These are phyloP conservation scores for Amorpha juglandis DNA, from an alignment of 2,888 invertebrate genomes.

Conservation along the genomic window DNA sequence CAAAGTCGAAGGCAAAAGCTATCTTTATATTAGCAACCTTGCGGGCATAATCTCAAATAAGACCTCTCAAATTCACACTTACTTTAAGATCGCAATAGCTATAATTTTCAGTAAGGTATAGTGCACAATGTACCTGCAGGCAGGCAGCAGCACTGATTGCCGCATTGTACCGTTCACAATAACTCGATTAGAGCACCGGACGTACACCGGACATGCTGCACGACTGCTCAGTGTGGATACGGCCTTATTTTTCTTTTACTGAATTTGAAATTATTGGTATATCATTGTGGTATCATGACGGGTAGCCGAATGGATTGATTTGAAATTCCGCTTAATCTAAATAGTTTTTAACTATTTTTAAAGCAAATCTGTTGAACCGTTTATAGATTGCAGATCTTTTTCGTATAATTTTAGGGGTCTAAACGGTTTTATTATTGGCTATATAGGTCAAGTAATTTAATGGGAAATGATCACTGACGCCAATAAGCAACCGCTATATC, in stretches of 20 bases:
- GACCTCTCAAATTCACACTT: background rate
- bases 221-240: constrained; percentile 49
- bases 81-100: constrained; percentile 3
- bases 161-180: constrained; percentile 80
- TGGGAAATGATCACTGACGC: too few relatives aligned
- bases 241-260: constrained; percentile 24
- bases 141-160: constrained; percentile 71
- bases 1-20: background rate
- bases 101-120: constrained; percentile 13
- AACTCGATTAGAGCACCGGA: constrained; percentile 81
- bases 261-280: background rate
- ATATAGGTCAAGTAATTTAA: too few relatives aligned
- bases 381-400: too few relatives aligned
- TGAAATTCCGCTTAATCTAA: too few relatives aligned
- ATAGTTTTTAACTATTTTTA: too few relatives aligned
- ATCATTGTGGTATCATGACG: too few relatives aligned
- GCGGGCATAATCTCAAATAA: background rate
- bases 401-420: too few relatives aligned
- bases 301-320: too few relatives aligned
- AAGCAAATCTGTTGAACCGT: too few relatives aligned
- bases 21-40: background rate
- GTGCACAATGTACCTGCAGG: constrained; percentile 51
- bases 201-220: constrained; percentile 65
- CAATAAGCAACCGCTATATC: too few relatives aligned
- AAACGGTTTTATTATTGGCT: too few relatives aligned